Base-by-base conservation (phyloP, 2,113 vertebrate species). In the Chionodraco myersi region DNA sequence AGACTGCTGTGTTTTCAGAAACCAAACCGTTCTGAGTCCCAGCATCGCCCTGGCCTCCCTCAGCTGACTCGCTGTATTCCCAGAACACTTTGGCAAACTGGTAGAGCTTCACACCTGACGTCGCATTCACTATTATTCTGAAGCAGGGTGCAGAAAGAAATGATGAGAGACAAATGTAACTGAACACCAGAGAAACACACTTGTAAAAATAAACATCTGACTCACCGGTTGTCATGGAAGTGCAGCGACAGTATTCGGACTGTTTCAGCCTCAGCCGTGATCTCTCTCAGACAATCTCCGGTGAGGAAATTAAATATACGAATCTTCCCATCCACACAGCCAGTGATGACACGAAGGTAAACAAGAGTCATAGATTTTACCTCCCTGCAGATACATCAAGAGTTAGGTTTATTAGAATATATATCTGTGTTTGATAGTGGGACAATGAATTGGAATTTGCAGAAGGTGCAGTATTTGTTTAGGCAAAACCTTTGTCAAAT, bases 311-410 rank as follows among this genome's bases (percentile, higher is more conserved):
- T 96, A 69, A 98, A 98, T 48, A 99, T 91, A 3, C 96, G 94
- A 69, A 98, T 95, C 88, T 94, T 97, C 47, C 97, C 97, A 0
- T 99, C 98, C 1, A 84, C 92, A n/a, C 97, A 98, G 79, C 96
- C 96, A 0, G 95, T 99, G 88, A 98, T 76, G 34, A 98, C 94
- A 18, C 97, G 86, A 56, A 99, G 96, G 83, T 94, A 97, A 45
- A 94, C 77, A 45, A 96, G 92, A 9, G 92, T 92, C 91, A 99
- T 75, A 0, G 95, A 93, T n/a, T 94, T 90, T 0, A 99, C 96
- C 72, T 95, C 96, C 92, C 97, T 99, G 89, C 1, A 87, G 80
- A 52, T 52, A 48, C 66, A 8, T 34, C 66, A 53, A 34, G 6
- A 30, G 54, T 36, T 47, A 21, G 14, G n/a, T n/a, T 51, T 15